Evolutionary conservation across 1,140 invertebrate genomes (phyloP).

Genomic region (Microplitis mediator): DNA sequence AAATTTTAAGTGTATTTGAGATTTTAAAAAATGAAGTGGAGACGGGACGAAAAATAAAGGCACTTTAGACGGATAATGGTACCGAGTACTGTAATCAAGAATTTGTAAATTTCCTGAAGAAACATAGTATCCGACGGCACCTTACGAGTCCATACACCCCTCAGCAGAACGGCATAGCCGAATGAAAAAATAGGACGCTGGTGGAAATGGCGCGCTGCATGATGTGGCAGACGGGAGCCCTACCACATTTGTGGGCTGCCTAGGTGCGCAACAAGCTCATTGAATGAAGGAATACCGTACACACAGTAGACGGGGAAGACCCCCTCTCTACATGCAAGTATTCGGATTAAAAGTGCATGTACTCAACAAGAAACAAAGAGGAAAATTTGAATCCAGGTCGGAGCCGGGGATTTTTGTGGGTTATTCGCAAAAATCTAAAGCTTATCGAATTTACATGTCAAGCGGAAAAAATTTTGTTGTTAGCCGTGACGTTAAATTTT

Average conservation of each 20-base stretch:
- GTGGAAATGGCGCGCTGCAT: too few relatives aligned
- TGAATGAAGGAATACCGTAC: too few relatives aligned
- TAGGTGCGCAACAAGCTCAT: too few relatives aligned
- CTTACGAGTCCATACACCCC: too few relatives aligned
- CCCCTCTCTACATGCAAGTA: not conserved
- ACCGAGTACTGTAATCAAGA: too few relatives aligned
- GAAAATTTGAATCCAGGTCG: slow-evolving; percentile 7
- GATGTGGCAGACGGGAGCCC: not conserved
- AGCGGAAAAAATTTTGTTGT: not conserved
- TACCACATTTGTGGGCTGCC: too few relatives aligned
- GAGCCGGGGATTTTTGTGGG: not conserved
- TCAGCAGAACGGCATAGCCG: too few relatives aligned
- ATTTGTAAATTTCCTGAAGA: too few relatives aligned
- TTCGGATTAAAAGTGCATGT: not conserved
- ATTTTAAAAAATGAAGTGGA: not conserved
- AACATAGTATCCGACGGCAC: too few relatives aligned
- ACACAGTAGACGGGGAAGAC: too few relatives aligned
- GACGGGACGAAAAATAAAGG: not conserved
- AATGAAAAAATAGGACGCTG: too few relatives aligned
- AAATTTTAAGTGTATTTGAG: not conserved
- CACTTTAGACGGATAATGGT: too few relatives aligned
- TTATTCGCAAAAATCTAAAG: slow-evolving; percentile 14
- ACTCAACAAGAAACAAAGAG: not conserved
- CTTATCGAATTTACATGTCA: slow-evolving; percentile 14
- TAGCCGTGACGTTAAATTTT: slow-evolving; percentile 22